Evolutionary conservation across 2,888 invertebrate genomes (phyloP), one percentile per base, ranked within the genome.

Genomic region (Stenurella melanura): DNA sequence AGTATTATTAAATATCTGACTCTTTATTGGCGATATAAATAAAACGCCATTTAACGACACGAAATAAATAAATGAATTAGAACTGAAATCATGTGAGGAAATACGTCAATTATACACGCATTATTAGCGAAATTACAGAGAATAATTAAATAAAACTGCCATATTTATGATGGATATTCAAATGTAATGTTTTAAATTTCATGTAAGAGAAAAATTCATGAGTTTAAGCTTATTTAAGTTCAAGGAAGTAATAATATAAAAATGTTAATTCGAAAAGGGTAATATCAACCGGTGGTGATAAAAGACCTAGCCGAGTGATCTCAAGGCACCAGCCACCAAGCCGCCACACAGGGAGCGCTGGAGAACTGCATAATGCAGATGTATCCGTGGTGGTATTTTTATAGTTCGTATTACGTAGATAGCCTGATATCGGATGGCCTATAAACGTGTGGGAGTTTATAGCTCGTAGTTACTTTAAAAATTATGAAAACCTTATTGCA

Each of bases 391-490:
- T 78, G 81, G 77, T 82, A 80, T 82, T 82, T 81, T 81, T 81
- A 81, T 77, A 72, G 80, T 70, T 78, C 79, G 70, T 78, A 78
- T 81, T 79, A 81, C 78, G 75, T 78, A 79, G 80, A 80, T 79
- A 79, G 78, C 74, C 74, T 63, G 75, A 77, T 79, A 80, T 79
- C 78, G 80, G 78, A 80, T 81, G 80, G 80, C 67, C 74, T 75
- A 79, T 80, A 80, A 82, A 78, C 79, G 79, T 72, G 82, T 79
- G 76, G 80, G 79, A 81, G 80, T 82, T 82, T 81, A 82, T 75
- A 68, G 77, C 75, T 50, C 69, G 70, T 72, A 61, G 70, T 75
- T 75, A 74, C 75, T 64, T 78, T 70, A 79, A 79, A 81, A 81
- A 72, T 61, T 72, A 72, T 72, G 50, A 63, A 72, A 72, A 72